Evolutionary conservation across 2,113 vertebrate species (phyloP).

Genomic region (Apeltes quadracus): DNA sequence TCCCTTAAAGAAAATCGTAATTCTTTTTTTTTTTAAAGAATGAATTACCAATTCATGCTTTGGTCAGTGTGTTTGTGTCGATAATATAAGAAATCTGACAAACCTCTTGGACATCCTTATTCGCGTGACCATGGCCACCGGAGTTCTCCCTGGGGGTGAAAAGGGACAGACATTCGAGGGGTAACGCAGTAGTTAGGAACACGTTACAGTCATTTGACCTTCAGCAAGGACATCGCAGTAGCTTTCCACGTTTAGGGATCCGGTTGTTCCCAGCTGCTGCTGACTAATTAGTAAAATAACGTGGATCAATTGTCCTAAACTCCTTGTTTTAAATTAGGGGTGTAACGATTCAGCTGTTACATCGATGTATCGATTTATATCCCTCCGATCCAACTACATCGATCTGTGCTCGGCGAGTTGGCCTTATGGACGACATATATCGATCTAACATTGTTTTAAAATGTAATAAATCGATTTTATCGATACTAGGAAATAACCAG

Average conservation of each 20-base stretch:
- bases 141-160: constrained; percentile 63
- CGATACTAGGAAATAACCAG: no score
- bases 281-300: neutral
- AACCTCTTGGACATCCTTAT: constrained; percentile 16
- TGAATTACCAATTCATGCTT: neutral
- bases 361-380: no score
- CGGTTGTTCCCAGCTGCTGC: neutral
- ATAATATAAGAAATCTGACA: neutral
- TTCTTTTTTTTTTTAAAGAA: no score
- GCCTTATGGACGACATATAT: no score
- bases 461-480: no score
- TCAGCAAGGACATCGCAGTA: neutral
- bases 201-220: neutral
- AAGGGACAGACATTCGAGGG: neutral
- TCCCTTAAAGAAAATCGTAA: no score
- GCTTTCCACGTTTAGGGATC: neutral
- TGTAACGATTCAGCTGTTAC: no score
- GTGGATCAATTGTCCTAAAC: no score
- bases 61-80: neutral
- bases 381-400: no score
- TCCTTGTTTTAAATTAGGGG: no score
- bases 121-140: neutral
- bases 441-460: no score
- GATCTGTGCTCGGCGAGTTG: no score
- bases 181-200: neutral